phyloP scores from a whole-genome alignment of 1,140 invertebrate genomes.

The Saccostrea cuccullata region DNA sequence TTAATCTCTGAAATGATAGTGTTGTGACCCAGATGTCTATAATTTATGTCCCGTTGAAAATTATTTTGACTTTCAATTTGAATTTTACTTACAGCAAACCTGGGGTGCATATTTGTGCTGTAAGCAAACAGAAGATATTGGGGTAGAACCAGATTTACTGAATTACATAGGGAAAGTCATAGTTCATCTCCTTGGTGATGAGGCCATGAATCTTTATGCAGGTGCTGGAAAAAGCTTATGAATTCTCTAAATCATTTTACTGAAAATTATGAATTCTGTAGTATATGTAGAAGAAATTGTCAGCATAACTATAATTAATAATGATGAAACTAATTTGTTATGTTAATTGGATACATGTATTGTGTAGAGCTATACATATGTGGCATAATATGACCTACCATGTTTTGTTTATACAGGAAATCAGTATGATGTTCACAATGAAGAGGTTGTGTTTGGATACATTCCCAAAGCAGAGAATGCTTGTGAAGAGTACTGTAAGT shows the following conservation, averaged over 20 bases:
- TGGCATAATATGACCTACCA: too few relatives aligned
- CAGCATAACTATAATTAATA: too few relatives aligned
- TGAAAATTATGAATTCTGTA: too few relatives aligned
- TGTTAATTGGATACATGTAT: too few relatives aligned
- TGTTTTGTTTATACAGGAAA: not conserved
- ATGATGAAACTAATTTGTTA: too few relatives aligned
- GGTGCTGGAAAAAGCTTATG: constrained; percentile 47
- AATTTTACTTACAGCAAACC: constrained; percentile 66
- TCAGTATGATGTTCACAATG: not conserved
- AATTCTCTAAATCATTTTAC: not conserved
- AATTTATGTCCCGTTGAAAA: too few relatives aligned
- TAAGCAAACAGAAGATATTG: constrained; percentile 46
- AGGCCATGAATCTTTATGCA: constrained; percentile 65
- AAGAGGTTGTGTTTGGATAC: constrained; percentile 21
- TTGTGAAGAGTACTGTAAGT: constrained; percentile 20
- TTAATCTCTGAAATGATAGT: too few relatives aligned
- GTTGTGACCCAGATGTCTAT: too few relatives aligned
- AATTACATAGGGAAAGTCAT: constrained; percentile 66
- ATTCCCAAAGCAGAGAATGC: not conserved
- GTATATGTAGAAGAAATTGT: too few relatives aligned
- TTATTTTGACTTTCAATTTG: too few relatives aligned
- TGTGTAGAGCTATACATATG: too few relatives aligned
- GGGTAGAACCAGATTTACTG: constrained; percentile 65
- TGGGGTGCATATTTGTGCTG: constrained; percentile 72
- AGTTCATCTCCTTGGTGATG: constrained; percentile 69